These are phyloP conservation scores for Drosophila carrolli DNA, from an alignment of 1,140 invertebrate genomes.

Conservation along the genomic window DNA sequence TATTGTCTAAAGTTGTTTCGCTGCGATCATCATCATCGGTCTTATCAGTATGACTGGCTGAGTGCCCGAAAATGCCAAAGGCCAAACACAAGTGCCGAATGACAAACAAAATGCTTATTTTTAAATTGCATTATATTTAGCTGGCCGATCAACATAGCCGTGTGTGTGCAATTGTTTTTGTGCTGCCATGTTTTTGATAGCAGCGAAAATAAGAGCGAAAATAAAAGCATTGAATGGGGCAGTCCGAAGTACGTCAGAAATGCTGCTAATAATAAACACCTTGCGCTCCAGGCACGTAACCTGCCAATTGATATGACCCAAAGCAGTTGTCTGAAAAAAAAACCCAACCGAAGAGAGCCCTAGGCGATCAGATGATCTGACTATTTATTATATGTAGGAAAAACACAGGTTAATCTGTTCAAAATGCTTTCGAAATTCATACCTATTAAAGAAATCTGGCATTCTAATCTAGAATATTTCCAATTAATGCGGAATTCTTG, in stretches of 20 bases:
- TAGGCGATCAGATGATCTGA: background rate
- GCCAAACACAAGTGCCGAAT: constrained; percentile 19
- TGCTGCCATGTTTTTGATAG: constrained; percentile 28
- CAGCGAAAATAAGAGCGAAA: constrained; percentile 5
- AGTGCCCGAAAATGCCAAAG: constrained; percentile 23
- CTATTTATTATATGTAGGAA: background rate
- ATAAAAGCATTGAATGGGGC: constrained; percentile 3
- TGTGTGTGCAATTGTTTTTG: constrained; percentile 18
- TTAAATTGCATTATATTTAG: constrained; percentile 60
- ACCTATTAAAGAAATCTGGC: too few relatives aligned
- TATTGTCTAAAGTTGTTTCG: constrained; percentile 6
- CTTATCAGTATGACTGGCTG: constrained; percentile 36
- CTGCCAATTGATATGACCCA: constrained; percentile 43
- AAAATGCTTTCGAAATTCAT: background rate
- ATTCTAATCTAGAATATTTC: too few relatives aligned
- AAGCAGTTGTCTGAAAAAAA: constrained; percentile 41
- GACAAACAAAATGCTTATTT: constrained; percentile 41
- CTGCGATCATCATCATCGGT: constrained; percentile 1
- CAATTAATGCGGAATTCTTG: too few relatives aligned
- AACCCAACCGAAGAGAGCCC: constrained; percentile 7
- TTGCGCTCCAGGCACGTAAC: constrained; percentile 51
- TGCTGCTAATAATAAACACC: constrained; percentile 67
- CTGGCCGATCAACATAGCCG: constrained; percentile 37
- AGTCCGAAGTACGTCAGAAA: constrained; percentile 63
- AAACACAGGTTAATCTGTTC: background rate